Percentiles rank a stretch among this genome's conserved stretches.
Conservation (phyloP, 2,888 invertebrate genomes). For the Agonopterix heracliana region DNA sequence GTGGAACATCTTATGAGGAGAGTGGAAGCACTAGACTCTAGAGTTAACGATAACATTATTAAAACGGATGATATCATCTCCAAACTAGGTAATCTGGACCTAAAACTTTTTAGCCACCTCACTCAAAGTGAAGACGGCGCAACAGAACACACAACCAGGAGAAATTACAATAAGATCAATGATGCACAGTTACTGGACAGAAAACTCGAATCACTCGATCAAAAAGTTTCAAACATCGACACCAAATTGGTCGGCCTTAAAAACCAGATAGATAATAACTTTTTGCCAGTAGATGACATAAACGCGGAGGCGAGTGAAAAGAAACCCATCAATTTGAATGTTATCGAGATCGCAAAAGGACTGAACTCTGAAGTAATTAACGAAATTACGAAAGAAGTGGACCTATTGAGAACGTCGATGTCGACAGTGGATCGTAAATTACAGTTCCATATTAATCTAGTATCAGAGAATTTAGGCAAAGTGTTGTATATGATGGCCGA, state of each 20-base stretch:
- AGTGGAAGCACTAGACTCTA: constrained; percentile 87
- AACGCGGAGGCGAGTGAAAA: constrained; percentile 92
- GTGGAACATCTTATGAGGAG: constrained; percentile 91
- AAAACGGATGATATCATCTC: constrained; percentile 90
- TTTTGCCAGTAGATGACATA: constrained; percentile 87
- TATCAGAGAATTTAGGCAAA: constrained; percentile 87
- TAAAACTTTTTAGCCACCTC: constrained; percentile 81
- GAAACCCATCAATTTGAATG: constrained; percentile 89
- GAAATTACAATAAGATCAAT: constrained; percentile 31
- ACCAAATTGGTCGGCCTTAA: constrained; percentile 85
- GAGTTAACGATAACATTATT: constrained; percentile 88
- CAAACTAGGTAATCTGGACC: constrained; percentile 84
- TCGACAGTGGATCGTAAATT: constrained; percentile 87
- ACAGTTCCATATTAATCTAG: constrained; percentile 89
- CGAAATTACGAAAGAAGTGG: constrained; percentile 88
- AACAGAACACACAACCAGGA: constrained; percentile 40
- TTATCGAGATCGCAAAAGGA: constrained; percentile 89
- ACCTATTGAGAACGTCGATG: constrained; percentile 85
- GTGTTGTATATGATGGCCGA: constrained; percentile 87
- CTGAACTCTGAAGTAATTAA: constrained; percentile 87
- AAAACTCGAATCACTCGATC: constrained; percentile 83
- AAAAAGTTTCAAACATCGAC: constrained; percentile 90
- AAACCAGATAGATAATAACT: constrained; percentile 89
- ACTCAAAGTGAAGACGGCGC: constrained; percentile 49
- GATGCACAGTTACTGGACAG: constrained; percentile 76